These are phyloP conservation scores for Poicephalus meyeri DNA, from an alignment of 2,113 vertebrate genomes.

Conservation along the genomic window DNA sequence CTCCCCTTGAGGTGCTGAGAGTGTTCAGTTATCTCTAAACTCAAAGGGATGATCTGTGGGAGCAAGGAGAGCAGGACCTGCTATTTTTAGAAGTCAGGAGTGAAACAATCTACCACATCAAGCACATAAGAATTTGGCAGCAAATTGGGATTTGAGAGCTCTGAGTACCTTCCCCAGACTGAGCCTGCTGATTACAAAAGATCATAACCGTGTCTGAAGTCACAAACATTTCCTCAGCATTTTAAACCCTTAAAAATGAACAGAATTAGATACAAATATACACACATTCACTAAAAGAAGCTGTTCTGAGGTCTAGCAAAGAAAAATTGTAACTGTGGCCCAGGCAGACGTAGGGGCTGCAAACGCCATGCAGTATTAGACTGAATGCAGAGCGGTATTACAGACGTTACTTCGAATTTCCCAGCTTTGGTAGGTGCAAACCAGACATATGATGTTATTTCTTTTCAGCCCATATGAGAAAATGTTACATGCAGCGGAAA, in stretches of 20 bases:
- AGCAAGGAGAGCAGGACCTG: background rate
- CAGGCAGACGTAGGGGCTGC: background rate
- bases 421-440: conserved; percentile 50
- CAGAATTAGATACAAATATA: background rate
- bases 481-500: conserved; percentile 57
- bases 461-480: conserved; percentile 35
- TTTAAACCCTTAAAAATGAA: background rate
- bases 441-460: conserved; percentile 44
- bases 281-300: background rate
- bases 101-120: conserved; percentile 18
- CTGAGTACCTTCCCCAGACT: background rate
- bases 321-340: background rate
- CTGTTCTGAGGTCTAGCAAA: background rate
- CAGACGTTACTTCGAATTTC: conserved; percentile 27
- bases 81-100: conserved; percentile 37
- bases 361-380: background rate
- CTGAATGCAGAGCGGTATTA: background rate
- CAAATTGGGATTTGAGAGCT: background rate
- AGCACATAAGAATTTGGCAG: conserved; percentile 4
- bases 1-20: background rate
- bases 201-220: background rate
- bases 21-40: background rate
- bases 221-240: background rate
- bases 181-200: background rate
- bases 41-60: background rate